These are phyloP conservation scores for Leptestheria dahalacensis DNA, from an alignment of 1,140 invertebrate species.

Conservation along the genomic window DNA sequence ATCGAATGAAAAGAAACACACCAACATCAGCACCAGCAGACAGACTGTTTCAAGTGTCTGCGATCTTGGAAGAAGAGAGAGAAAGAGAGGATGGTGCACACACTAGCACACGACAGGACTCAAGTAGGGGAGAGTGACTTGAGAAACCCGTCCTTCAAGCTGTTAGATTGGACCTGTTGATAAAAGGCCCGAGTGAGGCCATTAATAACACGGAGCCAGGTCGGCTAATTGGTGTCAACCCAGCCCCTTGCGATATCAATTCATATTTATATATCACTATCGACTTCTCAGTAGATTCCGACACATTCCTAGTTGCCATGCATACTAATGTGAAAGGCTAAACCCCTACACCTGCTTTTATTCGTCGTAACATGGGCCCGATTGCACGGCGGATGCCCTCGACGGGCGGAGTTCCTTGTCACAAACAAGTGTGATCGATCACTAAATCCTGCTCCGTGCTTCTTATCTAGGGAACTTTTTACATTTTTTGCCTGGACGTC, in stretches of 20 bases:
- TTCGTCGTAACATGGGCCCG: too few species aligned
- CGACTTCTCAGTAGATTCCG: background rate
- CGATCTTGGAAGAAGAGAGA: background rate
- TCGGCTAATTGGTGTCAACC: conserved; percentile 12
- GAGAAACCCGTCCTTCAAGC: background rate
- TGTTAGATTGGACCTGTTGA: background rate
- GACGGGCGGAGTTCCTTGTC: too few species aligned
- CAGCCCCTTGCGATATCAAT: background rate
- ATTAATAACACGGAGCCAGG: conserved; percentile 10
- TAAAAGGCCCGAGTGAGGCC: conserved; percentile 4
- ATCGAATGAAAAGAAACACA: background rate
- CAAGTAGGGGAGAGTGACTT: background rate
- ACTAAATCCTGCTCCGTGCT: too few species aligned
- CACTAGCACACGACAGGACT: background rate
- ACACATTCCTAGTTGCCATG: too few species aligned
- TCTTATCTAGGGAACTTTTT: too few species aligned
- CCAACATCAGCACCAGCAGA: background rate
- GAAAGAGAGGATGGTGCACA: background rate
- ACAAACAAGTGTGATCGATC: too few species aligned
- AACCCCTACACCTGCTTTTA: too few species aligned
- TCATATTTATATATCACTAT: background rate
- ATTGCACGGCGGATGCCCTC: too few species aligned
- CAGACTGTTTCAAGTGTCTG: background rate
- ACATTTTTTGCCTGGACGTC: too few species aligned
- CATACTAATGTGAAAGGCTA: background rate